Conservation (phyloP, 2,113 vertebrate genomes). For the Syngnathus floridae region DNA sequence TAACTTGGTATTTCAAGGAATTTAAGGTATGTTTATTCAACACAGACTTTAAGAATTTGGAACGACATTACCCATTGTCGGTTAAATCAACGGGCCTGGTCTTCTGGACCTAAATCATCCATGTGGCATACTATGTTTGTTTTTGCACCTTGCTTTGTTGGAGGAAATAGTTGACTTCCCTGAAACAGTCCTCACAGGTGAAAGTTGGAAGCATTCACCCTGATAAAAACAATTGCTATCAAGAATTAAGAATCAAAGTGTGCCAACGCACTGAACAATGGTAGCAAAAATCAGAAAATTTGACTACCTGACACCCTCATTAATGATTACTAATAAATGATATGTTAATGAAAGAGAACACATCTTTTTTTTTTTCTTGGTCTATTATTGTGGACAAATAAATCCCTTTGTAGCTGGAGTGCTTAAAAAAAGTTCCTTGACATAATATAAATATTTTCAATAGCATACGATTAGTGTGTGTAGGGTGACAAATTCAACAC, state of each 20-base stretch:
- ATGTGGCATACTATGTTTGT: background rate
- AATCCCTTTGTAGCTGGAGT: background rate
- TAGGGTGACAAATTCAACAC: background rate
- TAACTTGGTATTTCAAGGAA: background rate
- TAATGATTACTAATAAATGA: background rate
- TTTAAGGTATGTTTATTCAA: background rate
- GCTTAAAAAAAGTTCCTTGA: too few relatives aligned
- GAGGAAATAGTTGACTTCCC: too few relatives aligned
- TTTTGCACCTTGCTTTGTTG: background rate
- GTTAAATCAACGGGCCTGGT: background rate
- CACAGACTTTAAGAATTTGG: background rate
- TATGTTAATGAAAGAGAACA: background rate
- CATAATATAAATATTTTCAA: background rate
- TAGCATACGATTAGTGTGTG: background rate
- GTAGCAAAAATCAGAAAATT: background rate
- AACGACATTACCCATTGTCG: background rate
- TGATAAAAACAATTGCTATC: background rate
- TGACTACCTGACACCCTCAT: background rate
- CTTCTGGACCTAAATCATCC: background rate
- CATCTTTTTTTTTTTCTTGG: too few relatives aligned
- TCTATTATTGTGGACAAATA: background rate
- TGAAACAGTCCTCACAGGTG: too few relatives aligned
- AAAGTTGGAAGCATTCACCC: too few relatives aligned
- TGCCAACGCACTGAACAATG: background rate
- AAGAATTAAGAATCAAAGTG: background rate